Conservation (phyloP, 2,797 vertebrate genomes). For the Alectoris magna region DNA sequence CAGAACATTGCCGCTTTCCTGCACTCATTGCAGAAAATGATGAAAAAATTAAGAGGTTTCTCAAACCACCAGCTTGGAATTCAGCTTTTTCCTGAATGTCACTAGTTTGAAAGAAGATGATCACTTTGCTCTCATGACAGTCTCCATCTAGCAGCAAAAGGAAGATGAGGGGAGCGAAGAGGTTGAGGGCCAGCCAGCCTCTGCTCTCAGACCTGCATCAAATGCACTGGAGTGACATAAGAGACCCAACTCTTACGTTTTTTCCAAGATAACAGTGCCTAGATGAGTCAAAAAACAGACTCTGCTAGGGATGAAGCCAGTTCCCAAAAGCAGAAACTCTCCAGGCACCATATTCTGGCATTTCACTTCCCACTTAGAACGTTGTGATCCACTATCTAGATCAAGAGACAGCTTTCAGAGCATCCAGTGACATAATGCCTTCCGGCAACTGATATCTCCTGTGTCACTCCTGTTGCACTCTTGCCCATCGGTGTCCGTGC, state of each 20-base stretch:
- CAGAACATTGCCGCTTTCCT: not conserved
- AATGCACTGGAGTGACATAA: not conserved
- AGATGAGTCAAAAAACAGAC: not conserved
- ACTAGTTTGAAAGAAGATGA: not conserved
- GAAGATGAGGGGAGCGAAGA: not conserved
- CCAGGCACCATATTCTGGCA: not conserved
- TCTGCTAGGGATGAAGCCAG: not conserved
- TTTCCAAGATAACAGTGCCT: not conserved
- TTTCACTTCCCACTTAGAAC: not conserved
- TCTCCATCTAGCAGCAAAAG: not conserved
- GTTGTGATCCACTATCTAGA: not conserved
- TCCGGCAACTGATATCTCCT: not conserved
- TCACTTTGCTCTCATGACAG: not conserved
- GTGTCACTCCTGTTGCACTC: not conserved
- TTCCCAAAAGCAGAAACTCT: not conserved
- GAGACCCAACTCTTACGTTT: not conserved
- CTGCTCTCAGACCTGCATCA: not conserved
- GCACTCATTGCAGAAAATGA: not conserved
- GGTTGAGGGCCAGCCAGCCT: not conserved
- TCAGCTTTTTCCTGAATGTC: not conserved
- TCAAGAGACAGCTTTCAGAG: not conserved
- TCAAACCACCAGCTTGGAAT: not conserved
- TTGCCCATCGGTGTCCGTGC: not conserved
- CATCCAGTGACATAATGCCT: not conserved
- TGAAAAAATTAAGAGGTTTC: not conserved